Conservation (phyloP, 2,797 vertebrate species). For the Sylvia borin region DNA sequence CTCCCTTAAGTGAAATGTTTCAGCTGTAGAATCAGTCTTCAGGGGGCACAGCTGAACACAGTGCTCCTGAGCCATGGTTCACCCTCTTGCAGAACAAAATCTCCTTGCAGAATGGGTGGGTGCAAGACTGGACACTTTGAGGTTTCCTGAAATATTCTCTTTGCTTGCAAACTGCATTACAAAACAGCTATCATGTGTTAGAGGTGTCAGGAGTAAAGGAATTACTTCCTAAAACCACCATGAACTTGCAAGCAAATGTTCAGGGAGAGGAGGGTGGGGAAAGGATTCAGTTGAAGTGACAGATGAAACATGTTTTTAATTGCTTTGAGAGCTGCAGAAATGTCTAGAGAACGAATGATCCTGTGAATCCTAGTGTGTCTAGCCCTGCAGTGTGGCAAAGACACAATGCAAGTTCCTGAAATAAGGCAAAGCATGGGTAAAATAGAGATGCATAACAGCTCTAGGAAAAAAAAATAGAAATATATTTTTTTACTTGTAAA, state of each 20-base stretch:
- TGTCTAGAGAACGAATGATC: background rate
- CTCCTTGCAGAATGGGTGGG: background rate
- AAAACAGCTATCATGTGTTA: background rate
- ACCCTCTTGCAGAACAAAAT: background rate
- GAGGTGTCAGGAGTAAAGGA: background rate
- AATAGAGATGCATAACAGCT: background rate
- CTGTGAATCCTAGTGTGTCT: background rate
- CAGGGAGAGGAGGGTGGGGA: rapidly evolving
- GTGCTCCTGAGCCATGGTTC: background rate
- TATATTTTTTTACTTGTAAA: constrained; percentile 1
- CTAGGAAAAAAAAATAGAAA: background rate
- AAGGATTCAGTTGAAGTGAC: background rate
- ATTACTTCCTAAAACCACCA: background rate
- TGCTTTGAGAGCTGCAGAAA: background rate
- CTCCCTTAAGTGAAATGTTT: background rate
- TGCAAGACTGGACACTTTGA: background rate
- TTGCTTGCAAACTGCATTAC: background rate
- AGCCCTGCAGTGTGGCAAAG: background rate
- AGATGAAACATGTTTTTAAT: background rate
- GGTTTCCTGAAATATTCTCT: background rate
- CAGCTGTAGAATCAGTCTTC: background rate
- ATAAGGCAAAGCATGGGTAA: background rate
- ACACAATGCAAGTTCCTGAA: background rate
- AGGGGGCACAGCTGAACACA: background rate
- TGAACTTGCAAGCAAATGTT: background rate